Evolutionary conservation across 2,113 vertebrate genomes (phyloP).

Genomic region (Pseudopodoces humilis): DNA sequence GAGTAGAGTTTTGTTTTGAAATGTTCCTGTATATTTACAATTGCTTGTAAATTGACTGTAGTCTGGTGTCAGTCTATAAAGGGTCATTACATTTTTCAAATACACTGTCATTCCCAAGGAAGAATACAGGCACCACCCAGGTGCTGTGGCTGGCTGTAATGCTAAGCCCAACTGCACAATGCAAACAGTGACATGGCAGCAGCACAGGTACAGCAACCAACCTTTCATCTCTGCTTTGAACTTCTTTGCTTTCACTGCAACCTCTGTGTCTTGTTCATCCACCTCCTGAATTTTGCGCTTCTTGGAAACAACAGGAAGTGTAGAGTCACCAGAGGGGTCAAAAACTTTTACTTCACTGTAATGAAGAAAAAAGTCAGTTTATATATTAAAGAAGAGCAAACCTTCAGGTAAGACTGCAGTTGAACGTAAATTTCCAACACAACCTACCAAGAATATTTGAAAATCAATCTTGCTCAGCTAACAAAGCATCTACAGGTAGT

Average conservation of each 20-base stretch:
- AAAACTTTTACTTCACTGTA: conserved; percentile 89
- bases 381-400: neutral
- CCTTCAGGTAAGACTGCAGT: neutral
- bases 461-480: neutral
- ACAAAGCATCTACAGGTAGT: neutral
- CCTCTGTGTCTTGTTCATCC: conserved; percentile 66
- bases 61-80: neutral
- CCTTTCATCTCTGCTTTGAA: conserved; percentile 75
- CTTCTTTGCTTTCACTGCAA: conserved; percentile 88
- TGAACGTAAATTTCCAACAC: neutral
- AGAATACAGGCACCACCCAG: neutral
- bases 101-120: neutral
- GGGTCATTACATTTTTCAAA: neutral
- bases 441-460: neutral
- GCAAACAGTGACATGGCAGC: neutral
- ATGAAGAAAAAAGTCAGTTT: neutral
- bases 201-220: conserved; percentile 26
- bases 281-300: conserved; percentile 92
- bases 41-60: neutral
- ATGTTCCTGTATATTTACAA: neutral
- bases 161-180: neutral
- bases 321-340: conserved; percentile 92
- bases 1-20: neutral
- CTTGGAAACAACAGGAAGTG: conserved; percentile 85
- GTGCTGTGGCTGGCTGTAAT: neutral